Evolutionary conservation across 2,113 vertebrate species (phyloP).

Genomic region (Ascaphus truei): DNA sequence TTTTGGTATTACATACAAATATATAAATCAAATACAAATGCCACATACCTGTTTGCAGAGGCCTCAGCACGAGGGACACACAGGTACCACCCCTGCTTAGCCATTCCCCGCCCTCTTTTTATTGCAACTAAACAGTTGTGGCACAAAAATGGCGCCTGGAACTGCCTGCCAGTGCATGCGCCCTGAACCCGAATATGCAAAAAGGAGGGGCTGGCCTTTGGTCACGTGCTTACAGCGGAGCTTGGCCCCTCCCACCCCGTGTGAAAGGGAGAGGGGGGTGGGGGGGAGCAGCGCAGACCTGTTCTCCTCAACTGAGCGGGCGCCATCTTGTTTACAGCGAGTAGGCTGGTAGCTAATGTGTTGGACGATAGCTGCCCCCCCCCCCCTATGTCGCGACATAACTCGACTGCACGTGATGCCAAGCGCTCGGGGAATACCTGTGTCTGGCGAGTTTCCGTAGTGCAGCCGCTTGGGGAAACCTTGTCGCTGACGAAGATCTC

Average conservation of each 20-base stretch:
- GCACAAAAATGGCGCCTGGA: background rate
- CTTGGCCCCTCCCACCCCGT: background rate
- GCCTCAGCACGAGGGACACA: no score
- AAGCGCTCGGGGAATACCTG: background rate
- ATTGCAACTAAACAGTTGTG: background rate
- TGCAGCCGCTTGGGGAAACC: background rate
- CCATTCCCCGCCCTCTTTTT: background rate
- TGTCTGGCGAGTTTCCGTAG: background rate
- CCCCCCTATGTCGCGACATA: background rate
- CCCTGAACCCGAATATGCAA: background rate
- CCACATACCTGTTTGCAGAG: no score
- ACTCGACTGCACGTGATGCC: background rate
- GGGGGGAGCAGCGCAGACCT: background rate
- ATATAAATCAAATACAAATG: no score
- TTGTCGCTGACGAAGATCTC: no score
- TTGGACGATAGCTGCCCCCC: background rate
- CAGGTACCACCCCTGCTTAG: no score
- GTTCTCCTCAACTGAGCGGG: background rate
- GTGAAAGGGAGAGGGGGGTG: constrained; percentile 8
- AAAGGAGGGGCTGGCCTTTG: background rate
- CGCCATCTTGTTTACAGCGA: constrained; percentile 13
- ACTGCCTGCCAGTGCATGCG: background rate
- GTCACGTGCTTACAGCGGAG: background rate
- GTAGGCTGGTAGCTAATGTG: background rate
- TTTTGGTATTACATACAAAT: no score